A percentile compares a stretch with the other conserved stretches of the same genome.
Conservation (phyloP, 2,888 invertebrate species). For the Luperina nickerlii region DNA sequence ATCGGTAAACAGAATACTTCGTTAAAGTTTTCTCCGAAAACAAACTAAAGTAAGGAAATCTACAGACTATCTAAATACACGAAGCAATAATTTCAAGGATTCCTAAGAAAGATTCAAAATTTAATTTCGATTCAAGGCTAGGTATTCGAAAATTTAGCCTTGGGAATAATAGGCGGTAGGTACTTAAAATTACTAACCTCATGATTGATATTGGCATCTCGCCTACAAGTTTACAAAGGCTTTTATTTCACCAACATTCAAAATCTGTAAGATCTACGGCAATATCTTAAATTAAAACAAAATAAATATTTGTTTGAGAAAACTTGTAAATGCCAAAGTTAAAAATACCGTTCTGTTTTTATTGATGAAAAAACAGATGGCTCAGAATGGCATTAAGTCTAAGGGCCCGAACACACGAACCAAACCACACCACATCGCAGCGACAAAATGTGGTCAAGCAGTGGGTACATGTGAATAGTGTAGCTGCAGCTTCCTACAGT, state of each 20-base stretch:
- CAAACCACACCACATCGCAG: not conserved
- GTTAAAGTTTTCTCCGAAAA: slow-evolving; percentile 12
- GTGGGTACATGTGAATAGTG: not conserved
- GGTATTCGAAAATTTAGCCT: slow-evolving; percentile 8
- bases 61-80: slow-evolving; percentile 4
- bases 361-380: not conserved
- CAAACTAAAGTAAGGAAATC: slow-evolving; percentile 5
- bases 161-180: not conserved
- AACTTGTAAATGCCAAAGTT: not conserved
- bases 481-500: not conserved
- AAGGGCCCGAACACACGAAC: no score
- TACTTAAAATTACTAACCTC: slow-evolving; percentile 5
- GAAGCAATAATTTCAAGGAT: slow-evolving; percentile 4
- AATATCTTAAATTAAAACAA: slow-evolving; percentile 25
- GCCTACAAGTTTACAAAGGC: slow-evolving; percentile 41
- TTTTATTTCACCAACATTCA: slow-evolving; percentile 7
- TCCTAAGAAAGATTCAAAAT: slow-evolving; percentile 18
- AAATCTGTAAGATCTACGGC: slow-evolving; percentile 14
- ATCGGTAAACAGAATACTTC: slow-evolving; percentile 14
- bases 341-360: not conserved
- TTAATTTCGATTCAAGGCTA: slow-evolving; percentile 4
- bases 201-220: slow-evolving; percentile 20
- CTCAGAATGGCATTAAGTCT: not conserved
- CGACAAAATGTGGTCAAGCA: not conserved
- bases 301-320: slow-evolving; percentile 18